Percentiles rank a stretch among this genome's conserved stretches.
phyloP scores from a whole-genome alignment of 2,797 vertebrate species.

The Picus viridis region DNA sequence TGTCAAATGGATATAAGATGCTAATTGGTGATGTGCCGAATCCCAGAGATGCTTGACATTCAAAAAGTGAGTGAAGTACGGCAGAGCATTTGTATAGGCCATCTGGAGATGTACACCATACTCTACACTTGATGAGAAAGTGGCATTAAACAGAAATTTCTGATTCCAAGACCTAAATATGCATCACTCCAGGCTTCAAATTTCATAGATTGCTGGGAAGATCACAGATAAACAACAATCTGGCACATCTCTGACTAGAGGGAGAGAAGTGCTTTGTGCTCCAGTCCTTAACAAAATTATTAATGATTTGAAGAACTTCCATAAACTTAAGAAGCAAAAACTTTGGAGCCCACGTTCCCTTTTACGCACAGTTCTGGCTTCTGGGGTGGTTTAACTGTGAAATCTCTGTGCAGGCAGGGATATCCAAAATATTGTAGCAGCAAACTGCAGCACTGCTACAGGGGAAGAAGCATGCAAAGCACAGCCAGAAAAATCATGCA shows the following conservation, averaged over 20 bases:
- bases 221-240: conserved; percentile 58
- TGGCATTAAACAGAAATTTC: conserved; percentile 76
- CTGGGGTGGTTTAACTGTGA: not conserved
- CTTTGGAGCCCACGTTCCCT: not conserved
- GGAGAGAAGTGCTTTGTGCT: conserved; percentile 26
- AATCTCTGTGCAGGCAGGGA: not conserved
- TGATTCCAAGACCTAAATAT: conserved; percentile 77
- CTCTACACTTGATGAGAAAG: conserved; percentile 75
- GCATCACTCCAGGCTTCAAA: conserved; percentile 69
- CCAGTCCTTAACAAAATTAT: conserved; percentile 32
- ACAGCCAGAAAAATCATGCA: not conserved
- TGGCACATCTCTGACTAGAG: conserved; percentile 37
- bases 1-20: conserved; percentile 80
- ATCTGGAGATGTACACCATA: conserved; percentile 80
- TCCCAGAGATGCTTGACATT: conserved; percentile 86
- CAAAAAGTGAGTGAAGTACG: conserved; percentile 79
- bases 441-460: not conserved
- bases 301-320: conserved; percentile 44
- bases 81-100: conserved; percentile 82
- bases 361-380: not conserved
- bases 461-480: not conserved
- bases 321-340: not conserved
- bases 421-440: not conserved
- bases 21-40: conserved; percentile 80
- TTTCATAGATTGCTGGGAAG: conserved; percentile 60